These are phyloP conservation scores for Eulemur macaco DNA, from an alignment of 2,113 vertebrate species.

Conservation along the genomic window DNA sequence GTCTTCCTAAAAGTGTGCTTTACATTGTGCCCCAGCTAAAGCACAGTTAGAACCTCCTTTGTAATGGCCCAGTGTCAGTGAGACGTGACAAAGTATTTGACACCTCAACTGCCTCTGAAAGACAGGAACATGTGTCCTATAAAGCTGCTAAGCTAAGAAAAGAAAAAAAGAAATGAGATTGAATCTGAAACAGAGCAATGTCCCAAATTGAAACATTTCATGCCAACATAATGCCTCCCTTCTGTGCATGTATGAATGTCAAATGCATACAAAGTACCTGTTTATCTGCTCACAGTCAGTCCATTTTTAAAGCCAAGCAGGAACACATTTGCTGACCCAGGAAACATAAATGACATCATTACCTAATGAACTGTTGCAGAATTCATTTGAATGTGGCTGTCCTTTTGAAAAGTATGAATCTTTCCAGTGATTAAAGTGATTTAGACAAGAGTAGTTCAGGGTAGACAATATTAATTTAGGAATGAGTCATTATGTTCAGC, in stretches of 20 bases:
- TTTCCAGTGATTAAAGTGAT: slow-evolving; percentile 81
- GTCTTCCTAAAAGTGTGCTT: not conserved
- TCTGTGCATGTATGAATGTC: slow-evolving; percentile 22
- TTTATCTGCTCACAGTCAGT: slow-evolving; percentile 59
- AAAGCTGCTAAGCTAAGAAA: slow-evolving; percentile 37
- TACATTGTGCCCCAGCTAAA: not conserved
- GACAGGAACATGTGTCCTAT: slow-evolving; percentile 60
- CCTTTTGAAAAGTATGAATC: slow-evolving; percentile 78
- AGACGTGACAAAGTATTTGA: slow-evolving; percentile 41
- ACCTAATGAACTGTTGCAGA: slow-evolving; percentile 82
- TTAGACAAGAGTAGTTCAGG: slow-evolving; percentile 82
- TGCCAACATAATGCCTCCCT: slow-evolving; percentile 26
- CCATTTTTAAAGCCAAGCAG: slow-evolving; percentile 66
- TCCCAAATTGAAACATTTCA: slow-evolving; percentile 25
- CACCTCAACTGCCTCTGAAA: slow-evolving; percentile 55
- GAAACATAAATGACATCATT: slow-evolving; percentile 78
- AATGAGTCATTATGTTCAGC: slow-evolving; percentile 85
- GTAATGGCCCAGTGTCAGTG: slow-evolving; percentile 22
- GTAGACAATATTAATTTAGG: slow-evolving; percentile 86
- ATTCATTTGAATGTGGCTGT: slow-evolving; percentile 79
- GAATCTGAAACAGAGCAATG: slow-evolving; percentile 30
- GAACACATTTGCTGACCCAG: slow-evolving; percentile 78
- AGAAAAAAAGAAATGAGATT: not conserved
- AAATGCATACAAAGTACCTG: slow-evolving; percentile 59
- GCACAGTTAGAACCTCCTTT: not conserved